Base-by-base conservation (phyloP, 2,888 invertebrate genomes). In the Trissonchulus latispiculum region DNA sequence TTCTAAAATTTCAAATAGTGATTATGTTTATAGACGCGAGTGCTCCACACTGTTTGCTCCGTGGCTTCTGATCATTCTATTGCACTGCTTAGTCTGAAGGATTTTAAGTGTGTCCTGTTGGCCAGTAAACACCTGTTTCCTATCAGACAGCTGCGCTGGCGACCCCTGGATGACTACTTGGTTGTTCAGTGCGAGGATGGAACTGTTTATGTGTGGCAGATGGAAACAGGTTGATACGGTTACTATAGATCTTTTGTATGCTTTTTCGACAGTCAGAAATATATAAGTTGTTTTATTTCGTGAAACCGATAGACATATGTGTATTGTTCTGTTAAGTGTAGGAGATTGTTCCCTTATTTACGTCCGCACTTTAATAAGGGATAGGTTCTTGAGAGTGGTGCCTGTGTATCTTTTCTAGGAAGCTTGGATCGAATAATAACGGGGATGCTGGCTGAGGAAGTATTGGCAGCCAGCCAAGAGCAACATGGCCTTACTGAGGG, bases 171-270 rank as follows among this genome's bases (percentile, higher is more conserved):
- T 82, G 99, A 99, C 84, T 99, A 96, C 83, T 91, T 99, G 88
- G 91, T 96, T 77, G 93, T 97, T 29, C 94, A 93, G 0, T 95
- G 95, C 84, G 92, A 93, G 3, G 97, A 99, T 84, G 95, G 96
- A 1, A 93, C 95, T 0, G 95, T 97, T 0, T 96, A 95, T 84
- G 95, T 99, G 0, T 99, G 99, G 99, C 97, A 99, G 87, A 97
- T 99, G 95, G 99, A 99, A 86, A 99, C 97, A 1, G 88, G 88
- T 86, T n/a, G n/a, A n/a, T n/a, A n/a, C n/a, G n/a, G n/a, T n/a
- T n/a, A n/a, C n/a, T n/a, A n/a, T n/a, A n/a, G n/a, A n/a, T n/a
- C n/a, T n/a, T n/a, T n/a, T n/a, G n/a, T n/a, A n/a, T n/a, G n/a
- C n/a, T n/a, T n/a, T n/a, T n/a, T n/a, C n/a, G n/a, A n/a, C n/a